Base-by-base conservation (phyloP, 2,888 invertebrate genomes). In the Himalopsyche kuldschensis region DNA sequence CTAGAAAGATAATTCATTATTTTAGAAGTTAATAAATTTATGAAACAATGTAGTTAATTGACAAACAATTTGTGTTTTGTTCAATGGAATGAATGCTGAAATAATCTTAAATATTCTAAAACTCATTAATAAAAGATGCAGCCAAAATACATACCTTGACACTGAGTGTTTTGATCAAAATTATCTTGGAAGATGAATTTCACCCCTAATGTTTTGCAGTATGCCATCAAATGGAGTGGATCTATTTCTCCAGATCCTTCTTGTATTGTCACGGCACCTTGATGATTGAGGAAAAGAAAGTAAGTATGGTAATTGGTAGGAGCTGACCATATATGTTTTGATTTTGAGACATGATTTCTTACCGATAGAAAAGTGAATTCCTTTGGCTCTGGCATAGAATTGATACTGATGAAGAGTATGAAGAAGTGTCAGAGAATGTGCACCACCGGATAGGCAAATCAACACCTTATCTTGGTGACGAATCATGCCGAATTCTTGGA, bases 391-490 rank as follows among this genome's bases (percentile, higher is more conserved):
- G 4, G 94, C 93, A 88, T 96, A 95, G 89, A 94, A 95, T 90
- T 96, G 96, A 89, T 97, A 97, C 89, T 97, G 97, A 81, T 95
- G 94, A 87, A 98, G 90, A 0, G 96, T 94, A 89, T 98, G 97
- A 0, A 98, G 91, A 11, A 98, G 91, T 0, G 96, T 95, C n/a
- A 97, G 90, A 0, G 97, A 97, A 88, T 96, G 95, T 87, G 95
- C 95, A 3, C 96, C 96, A 0, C 96, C 97, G 0, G 97, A 97
- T 75, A 98, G 90, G 88, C 97, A 97, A 17, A 97, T 94, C 88
- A 98, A 91, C 20, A 97, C 94, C 85, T 94, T 93, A 89, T 98
- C 97, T 2, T 96, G 96, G 86, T 96, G 94, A 80, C 94, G 92
- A 82, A 98, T 93, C 97, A 97, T 97, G 85, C 94, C 93, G 90